A percentile compares a stretch with the other conserved stretches of the same genome.
phyloP scores from a whole-genome alignment of 2,888 invertebrate species.

The Cephalotes varians region DNA sequence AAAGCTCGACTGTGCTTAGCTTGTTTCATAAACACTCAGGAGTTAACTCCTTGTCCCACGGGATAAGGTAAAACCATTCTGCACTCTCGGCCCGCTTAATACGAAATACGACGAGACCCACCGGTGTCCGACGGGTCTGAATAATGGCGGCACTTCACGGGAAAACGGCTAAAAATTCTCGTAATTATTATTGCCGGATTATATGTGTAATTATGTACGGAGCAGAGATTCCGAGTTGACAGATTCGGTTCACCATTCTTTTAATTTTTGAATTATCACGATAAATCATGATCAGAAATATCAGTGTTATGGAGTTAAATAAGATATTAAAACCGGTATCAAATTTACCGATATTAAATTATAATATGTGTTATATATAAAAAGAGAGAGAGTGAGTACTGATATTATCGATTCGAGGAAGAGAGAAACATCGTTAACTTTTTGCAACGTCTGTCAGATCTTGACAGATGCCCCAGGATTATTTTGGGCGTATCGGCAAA shows the following conservation, averaged over 20 bases:
- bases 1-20: constrained; percentile 65
- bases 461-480: constrained; percentile 14
- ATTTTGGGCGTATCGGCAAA: constrained; percentile 13
- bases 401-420: constrained; percentile 3
- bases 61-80: constrained; percentile 47
- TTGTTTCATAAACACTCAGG: constrained; percentile 52
- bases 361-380: not conserved
- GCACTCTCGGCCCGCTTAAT: constrained; percentile 52
- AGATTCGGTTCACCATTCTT: not conserved
- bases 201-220: not conserved
- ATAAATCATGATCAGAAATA: not conserved
- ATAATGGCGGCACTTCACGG: not conserved
- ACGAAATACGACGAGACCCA: constrained; percentile 40
- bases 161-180: constrained; percentile 8
- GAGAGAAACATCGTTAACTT: not conserved
- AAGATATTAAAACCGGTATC: not conserved
- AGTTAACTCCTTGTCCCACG: constrained; percentile 51
- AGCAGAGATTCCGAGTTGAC: not conserved
- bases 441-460: not conserved
- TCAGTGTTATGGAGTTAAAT: too few species aligned
- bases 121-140: not conserved
- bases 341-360: too few species aligned
- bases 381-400: not conserved
- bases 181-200: not conserved
- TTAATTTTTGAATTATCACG: not conserved